A percentile compares a stretch with the other conserved stretches of the same genome.
Evolutionary conservation across 1,140 invertebrate species (phyloP).

Genomic region (Aphelenchoides besseyi): DNA sequence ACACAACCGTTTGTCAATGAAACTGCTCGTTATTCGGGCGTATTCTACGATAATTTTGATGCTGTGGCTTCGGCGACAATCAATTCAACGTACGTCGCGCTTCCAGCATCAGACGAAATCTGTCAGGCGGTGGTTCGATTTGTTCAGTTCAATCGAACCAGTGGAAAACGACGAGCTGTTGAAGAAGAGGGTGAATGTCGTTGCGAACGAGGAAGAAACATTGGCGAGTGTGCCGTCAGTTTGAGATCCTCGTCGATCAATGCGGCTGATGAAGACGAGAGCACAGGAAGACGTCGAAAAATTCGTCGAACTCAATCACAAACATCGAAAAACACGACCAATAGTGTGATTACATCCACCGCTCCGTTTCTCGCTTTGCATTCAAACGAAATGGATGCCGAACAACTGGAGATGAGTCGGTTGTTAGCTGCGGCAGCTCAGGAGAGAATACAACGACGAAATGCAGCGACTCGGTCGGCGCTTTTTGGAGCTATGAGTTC

Average conservation of each 20-base stretch:
- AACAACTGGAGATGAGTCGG: neutral
- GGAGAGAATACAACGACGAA: neutral
- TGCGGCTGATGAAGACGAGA: neutral
- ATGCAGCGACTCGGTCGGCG: neutral
- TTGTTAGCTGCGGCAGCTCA: neutral
- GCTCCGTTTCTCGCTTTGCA: too few species aligned
- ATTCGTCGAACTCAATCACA: neutral
- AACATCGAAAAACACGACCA: neutral
- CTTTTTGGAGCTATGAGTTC: neutral
- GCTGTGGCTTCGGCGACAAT: neutral
- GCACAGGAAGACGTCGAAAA: neutral
- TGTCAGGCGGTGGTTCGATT: neutral
- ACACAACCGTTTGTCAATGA: neutral
- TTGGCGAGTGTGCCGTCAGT: neutral
- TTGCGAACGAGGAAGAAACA: neutral
- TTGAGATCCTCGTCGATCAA: neutral
- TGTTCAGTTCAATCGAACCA: neutral
- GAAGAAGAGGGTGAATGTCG: neutral
- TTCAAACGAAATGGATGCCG: neutral
- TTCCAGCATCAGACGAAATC: neutral
- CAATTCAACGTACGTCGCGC: neutral
- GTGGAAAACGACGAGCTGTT: neutral
- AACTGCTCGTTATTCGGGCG: neutral
- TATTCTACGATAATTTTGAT: neutral
- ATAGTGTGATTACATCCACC: neutral